Evolutionary conservation across 2,888 invertebrate genomes (phyloP), one percentile per base, ranked within the genome.

Genomic region (Campopleginae sp.): DNA sequence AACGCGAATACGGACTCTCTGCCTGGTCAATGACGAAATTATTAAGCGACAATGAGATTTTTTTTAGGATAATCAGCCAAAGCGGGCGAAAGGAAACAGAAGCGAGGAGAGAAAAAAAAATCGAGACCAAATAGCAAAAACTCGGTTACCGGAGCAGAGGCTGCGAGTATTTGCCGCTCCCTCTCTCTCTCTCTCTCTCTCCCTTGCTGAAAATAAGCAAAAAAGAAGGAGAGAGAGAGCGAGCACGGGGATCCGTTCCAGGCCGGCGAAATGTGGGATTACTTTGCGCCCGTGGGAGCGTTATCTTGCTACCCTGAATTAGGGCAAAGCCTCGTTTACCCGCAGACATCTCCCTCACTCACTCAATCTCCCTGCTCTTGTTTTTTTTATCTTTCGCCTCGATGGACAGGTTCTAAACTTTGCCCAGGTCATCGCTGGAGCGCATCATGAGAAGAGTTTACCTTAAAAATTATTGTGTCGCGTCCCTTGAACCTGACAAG

Each of bases 261-360:
- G 84, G 58, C 70, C 80, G 71, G 61, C 80, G 77, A 78, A 80
- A 78, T 77, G 80, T 74, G 74, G 84, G 80, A 84, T 84, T 84
- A 84, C 84, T 81, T 78, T 77, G 68, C 77, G 84, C 84, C 84
- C 80, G 74, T 77, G 80, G 80, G 84, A 81, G 84, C 80, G 84
- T 84, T 84, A 84, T 84, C 84, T 80, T 72, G 66, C 84, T 80
- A 72, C 72, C 74, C 61, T 68, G 78, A 85, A 81, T 85, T 85
- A 85, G 84, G 84, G 80, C 81, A 78, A 74, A 85, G 84, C 81
- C 81, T 81, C 84, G 74, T 85, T 85, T 81, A 72, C 80, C 72
- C 84, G 33, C 77, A 78, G 74, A 78, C 80, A 58, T 71, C 76
- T 65, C 71, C 19, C 63, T 71, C 77, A 17, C 79, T 65, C 80